These are phyloP conservation scores for Dolichomitus sp. DNA, from an alignment of 2,888 invertebrate species.

Conservation along the genomic window DNA sequence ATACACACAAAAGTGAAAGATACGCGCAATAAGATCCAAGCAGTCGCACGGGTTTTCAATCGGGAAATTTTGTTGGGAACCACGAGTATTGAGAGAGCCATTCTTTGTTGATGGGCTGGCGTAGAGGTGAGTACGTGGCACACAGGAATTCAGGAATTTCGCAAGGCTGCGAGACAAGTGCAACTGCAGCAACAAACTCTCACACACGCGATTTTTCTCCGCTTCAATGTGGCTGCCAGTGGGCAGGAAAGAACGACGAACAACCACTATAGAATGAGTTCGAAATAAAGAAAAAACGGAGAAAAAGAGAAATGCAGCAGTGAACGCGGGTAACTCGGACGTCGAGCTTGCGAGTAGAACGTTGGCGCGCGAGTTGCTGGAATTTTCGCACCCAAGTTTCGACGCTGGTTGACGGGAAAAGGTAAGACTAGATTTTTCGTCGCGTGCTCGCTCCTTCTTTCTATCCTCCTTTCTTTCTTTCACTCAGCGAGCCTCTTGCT, in stretches of 20 bases:
- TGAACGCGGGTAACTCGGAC: neutral
- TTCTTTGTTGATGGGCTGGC: constrained; percentile 19
- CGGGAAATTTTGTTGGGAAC: constrained; percentile 35
- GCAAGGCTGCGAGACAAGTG: constrained; percentile 22
- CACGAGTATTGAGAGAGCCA: constrained; percentile 24
- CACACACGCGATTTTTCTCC: constrained; percentile 34
- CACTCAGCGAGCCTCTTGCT: constrained; percentile 12
- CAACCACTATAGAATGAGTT: constrained; percentile 7
- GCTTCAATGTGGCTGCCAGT: constrained; percentile 2
- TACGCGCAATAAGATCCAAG: constrained; percentile 49
- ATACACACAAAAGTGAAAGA: constrained; percentile 27
- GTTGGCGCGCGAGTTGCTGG: constrained; percentile 30
- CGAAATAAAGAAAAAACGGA: constrained; percentile 26
- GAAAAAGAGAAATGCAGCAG: constrained; percentile 34
- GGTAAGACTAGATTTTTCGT: constrained; percentile 50
- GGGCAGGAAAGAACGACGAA: constrained; percentile 35
- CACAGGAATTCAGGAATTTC: constrained; percentile 8
- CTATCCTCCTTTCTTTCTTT: constrained; percentile 32
- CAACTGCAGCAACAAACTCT: constrained; percentile 51
- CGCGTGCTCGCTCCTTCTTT: constrained; percentile 27
- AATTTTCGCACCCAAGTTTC: constrained; percentile 58
- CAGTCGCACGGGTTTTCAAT: constrained; percentile 38
- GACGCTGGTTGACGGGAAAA: constrained; percentile 47
- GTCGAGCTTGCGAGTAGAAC: constrained; percentile 8
- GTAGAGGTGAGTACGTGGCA: constrained; percentile 1